Base-by-base conservation (phyloP, 92 coral and sea anemone species). In the Palythoa grandis region DNA sequence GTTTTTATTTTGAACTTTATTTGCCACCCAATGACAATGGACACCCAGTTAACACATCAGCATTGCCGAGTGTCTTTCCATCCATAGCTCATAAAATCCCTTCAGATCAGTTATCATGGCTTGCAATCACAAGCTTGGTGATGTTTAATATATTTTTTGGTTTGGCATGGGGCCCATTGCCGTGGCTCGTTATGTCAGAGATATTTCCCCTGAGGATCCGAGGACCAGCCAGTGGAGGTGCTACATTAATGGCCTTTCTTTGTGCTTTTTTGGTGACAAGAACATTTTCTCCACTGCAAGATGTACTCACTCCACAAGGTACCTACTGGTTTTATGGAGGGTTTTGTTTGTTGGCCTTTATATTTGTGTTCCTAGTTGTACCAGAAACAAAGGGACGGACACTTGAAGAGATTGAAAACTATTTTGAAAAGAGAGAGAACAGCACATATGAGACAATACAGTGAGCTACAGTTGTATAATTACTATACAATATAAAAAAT, bases 381-480 rank as follows among this genome's bases (percentile, higher is more conserved):
- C 98, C 98, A 17, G 98, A 96, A 75, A 96, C 98, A 6, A 96
- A 96, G 79, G 96, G 96, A 23, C 88, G 79, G 63, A 91, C 94
- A 52, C 91, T 96, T 24, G 98, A 96, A 76, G 95, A 96, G 82
- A 92, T 96, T 43, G 93, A 94, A 72, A 48, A 83, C 60, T 71
- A 88, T 50, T 90, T 94, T 74, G 91, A 87, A 65, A 83, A 87
- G 40, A 83, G 87, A 1, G 13, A 73, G n/a, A 22, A 17, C 54
- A 72, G 58, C 48, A 24, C 20, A 15, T 71, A 68, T 68, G 61
- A 78, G 37, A 19, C 29, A 78, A 37, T 78, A 78, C 37, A 58
- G n/a, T 58, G 65, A 58, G n/a, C 13, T 58, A 14, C n/a, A 58
- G n/a, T 58, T 58, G n/a, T 58, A 29, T 29, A 29, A 29, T 29